Evolutionary conservation across 2,888 invertebrate species (phyloP), one percentile per base, ranked within the genome.

Genomic region (Sphinx pinastri): DNA sequence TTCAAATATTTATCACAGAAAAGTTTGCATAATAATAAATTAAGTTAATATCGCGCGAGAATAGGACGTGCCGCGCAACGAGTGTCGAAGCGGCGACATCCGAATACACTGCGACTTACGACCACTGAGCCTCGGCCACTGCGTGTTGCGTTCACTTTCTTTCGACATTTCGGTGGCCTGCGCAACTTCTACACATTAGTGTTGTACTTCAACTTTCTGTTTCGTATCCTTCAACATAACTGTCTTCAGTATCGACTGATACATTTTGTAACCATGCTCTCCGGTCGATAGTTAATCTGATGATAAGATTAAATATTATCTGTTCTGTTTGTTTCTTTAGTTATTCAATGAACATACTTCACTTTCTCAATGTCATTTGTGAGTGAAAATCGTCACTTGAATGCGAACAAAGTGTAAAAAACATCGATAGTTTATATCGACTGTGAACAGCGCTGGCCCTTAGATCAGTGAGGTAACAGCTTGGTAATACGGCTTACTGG

Each of bases 71-170:
- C 38, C n/a, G 38, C 38, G 47, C 70, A 72, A 75, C 83, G 82
- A 68, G 81, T 76, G 80, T 69, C 54, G 74, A 72, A 73, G 72
- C 74, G 69, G 76, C 79, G 78, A 80, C 80, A 76, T 81, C 77
- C 78, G 77, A 76, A 76, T 79, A 77, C 72, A 86, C 87, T 86
- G 85, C 71, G 74, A 72, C 73, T 19, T 19, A 11, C 82, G 74
- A 72, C 73, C 75, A 60, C 54, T 54, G 52, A 55, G 71, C 57
- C 73, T 68, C 71, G 63, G 52, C 74, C 71, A 71, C 70, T 71
- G 72, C 72, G 76, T 68, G 72, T 71, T 88, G 87, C 91, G 88
- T 88, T 92, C 92, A 92, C 93, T 93, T 93, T 93, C 93, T 93
- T 93, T 93, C 92, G 90, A 89, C 92, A 93, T 89, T 87, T 86